Base-by-base conservation (phyloP, 2,888 invertebrate genomes). In the Diploptera punctata region DNA sequence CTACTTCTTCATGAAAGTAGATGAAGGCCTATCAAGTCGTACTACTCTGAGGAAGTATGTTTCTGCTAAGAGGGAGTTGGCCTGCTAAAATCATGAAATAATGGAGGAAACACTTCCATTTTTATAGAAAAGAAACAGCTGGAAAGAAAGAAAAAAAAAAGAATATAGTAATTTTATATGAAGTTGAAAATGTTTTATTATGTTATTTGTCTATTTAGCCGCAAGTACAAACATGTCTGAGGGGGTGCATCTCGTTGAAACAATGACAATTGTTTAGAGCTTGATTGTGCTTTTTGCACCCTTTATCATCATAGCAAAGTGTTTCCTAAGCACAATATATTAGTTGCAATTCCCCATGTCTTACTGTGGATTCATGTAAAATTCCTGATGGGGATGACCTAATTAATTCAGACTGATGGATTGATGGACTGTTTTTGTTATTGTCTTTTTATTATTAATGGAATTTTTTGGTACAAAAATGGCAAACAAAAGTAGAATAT, bases 401-500 rank as follows among this genome's bases (percentile, higher is more conserved):
- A 65, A 65, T 29, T 26, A 26, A 31, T 44, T 69, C 60, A 38
- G 69, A 69, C 69, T 69, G 69, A 69, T 60, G 33, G 69, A 43
- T 43, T 69, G 52, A 26, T 47, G 65, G 65, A 43, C 44, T 65
- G 47, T 65, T 65, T 65, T 65, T 65, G 65, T 65, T 65, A 43
- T 43, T 65, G 65, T 65, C 26, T 65, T 65, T n/a, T 47, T 44
- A 65, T 65, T 62, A 70, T 70, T 33, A 29, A 61, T 52, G 31
- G 61, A 26, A 60, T 43, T 70, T n/a, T 70, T 70, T 70, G 70
- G 70, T 70, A 70, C 70, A 70, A 70, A 54, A 68, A 19, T 38
- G 68, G 49, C 54, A 33, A 21, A n/a, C 31, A 1, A 24, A 26
- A 19, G 5, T 24, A 24, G 19, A 61, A 18, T 62, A 18, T 65